Percentiles rank a stretch among this genome's conserved stretches.
These are phyloP conservation scores for Phortica variegata DNA, from an alignment of 1,140 invertebrate species.

Conservation along the genomic window DNA sequence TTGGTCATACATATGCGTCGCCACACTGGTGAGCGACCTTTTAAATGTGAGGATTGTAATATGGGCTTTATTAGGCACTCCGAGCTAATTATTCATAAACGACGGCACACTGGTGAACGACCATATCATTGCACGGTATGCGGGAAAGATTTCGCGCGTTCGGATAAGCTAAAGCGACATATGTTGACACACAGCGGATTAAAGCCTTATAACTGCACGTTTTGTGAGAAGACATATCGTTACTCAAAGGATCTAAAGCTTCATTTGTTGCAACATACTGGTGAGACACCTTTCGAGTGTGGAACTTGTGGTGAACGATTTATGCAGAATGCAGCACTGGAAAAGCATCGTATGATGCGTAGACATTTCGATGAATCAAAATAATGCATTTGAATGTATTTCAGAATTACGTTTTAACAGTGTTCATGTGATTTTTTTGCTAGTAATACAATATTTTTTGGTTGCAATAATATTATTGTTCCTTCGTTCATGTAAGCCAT, in stretches of 20 bases:
- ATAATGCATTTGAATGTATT: too few species aligned
- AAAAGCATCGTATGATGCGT: background rate
- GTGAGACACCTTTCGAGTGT: background rate
- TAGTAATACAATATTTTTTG: too few species aligned
- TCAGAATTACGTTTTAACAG: too few species aligned
- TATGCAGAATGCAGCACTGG: background rate
- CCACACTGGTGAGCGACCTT: background rate
- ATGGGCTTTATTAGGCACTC: background rate
- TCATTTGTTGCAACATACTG: background rate
- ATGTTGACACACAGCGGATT: background rate
- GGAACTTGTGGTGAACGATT: background rate
- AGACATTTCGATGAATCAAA: background rate
- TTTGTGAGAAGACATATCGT: background rate
- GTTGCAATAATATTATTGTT: too few species aligned
- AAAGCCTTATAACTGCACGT: background rate
- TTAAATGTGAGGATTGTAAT: background rate
- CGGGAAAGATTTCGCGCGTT: background rate
- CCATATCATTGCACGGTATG: background rate
- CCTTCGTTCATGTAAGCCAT: too few species aligned
- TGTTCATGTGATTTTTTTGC: too few species aligned
- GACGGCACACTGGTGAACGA: background rate
- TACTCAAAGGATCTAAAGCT: background rate
- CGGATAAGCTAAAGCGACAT: background rate
- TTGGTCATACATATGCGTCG: slow-evolving; percentile 62
- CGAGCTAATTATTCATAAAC: background rate